Evolutionary conservation across 2,113 vertebrate genomes (phyloP).

Genomic region (Panurus biarmicus): DNA sequence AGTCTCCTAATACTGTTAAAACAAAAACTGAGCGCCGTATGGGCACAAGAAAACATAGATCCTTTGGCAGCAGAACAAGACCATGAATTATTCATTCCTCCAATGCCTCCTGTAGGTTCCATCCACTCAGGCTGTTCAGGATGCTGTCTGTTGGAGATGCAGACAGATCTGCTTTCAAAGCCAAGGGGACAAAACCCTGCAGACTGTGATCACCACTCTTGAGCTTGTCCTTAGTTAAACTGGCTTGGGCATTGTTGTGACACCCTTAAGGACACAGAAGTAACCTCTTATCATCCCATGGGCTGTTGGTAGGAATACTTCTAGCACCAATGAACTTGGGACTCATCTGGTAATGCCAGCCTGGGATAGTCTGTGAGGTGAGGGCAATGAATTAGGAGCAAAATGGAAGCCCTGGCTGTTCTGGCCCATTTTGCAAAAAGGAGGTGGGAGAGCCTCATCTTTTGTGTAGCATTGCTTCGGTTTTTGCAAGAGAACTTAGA

Average conservation of each 20-base stretch:
- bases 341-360: not conserved
- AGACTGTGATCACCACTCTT: not conserved
- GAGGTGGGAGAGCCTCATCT: not conserved
- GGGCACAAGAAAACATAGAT: constrained; percentile 24
- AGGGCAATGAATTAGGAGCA: not conserved
- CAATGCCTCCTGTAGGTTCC: constrained; percentile 8
- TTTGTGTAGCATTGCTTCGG: not conserved
- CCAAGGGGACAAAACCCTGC: not conserved
- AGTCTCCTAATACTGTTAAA: constrained; percentile 39
- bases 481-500: not conserved
- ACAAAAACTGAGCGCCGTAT: not conserved
- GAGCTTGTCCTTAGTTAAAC: not conserved
- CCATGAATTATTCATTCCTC: constrained; percentile 46
- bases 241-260: not conserved
- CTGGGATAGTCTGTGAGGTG: not conserved
- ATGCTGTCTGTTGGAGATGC: not conserved
- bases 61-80: constrained; percentile 13
- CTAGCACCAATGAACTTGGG: not conserved
- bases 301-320: not conserved
- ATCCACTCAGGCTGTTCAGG: not conserved
- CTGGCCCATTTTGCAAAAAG: not conserved
- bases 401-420: not conserved
- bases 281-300: not conserved
- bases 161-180: constrained; percentile 10
- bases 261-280: not conserved